Conservation (phyloP, 2,888 invertebrate genomes). For the Melanostoma mellinum region DNA sequence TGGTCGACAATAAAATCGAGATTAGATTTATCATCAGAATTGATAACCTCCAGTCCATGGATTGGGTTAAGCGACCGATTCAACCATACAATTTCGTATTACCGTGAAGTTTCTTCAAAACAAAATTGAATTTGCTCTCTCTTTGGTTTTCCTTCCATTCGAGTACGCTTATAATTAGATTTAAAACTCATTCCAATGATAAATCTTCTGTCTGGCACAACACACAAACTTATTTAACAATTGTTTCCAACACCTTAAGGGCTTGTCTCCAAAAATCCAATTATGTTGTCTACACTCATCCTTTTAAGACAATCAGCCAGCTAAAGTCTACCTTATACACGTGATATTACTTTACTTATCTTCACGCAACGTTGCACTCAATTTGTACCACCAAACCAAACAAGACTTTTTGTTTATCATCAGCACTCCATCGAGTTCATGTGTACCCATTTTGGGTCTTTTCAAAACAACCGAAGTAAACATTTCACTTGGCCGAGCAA, state of each 20-base stretch:
- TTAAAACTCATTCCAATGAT: no score
- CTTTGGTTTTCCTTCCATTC: no score
- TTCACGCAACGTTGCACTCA: slow-evolving; percentile 21
- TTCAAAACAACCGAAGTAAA: slow-evolving; percentile 65
- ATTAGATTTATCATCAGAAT: no score
- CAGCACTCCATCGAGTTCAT: slow-evolving; percentile 30
- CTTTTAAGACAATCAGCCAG: neutral
- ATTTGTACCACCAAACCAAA: slow-evolving; percentile 20
- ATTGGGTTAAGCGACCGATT: no score
- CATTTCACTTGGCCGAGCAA: slow-evolving; percentile 59
- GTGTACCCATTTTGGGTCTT: slow-evolving; percentile 34
- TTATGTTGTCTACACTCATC: neutral
- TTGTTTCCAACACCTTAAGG: neutral
- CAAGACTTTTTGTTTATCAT: slow-evolving; percentile 38
- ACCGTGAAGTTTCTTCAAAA: no score
- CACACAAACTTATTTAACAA: neutral
- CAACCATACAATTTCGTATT: no score
- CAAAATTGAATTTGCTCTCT: no score
- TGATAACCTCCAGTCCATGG: no score
- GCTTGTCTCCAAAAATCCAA: neutral
- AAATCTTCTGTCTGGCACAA: no score
- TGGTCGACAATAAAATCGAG: no score
- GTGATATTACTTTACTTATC: slow-evolving; percentile 22
- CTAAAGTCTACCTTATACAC: neutral
- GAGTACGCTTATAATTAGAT: no score